A percentile compares a stretch with the other conserved stretches of the same genome.
These are phyloP conservation scores for Bombylius major DNA, from an alignment of 2,888 invertebrate species.

Conservation along the genomic window DNA sequence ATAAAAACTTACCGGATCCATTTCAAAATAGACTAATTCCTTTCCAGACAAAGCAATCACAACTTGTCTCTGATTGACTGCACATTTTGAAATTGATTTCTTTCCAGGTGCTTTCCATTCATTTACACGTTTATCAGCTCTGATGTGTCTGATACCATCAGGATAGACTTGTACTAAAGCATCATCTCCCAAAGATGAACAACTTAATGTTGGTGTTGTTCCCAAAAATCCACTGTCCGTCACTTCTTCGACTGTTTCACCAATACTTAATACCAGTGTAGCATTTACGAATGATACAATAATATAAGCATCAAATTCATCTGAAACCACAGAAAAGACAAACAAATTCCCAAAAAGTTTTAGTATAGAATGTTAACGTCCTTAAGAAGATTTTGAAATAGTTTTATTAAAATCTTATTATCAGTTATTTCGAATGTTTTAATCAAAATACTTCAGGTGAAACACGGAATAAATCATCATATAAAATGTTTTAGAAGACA, in stretches of 20 bases:
- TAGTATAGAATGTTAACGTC: no score
- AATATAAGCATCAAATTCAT: constrained; percentile 98
- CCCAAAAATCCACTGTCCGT: constrained; percentile 98
- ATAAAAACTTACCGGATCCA: constrained; percentile 79
- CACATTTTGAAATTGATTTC: constrained; percentile 93
- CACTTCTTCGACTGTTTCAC: constrained; percentile 99
- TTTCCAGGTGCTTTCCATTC: constrained; percentile 99
- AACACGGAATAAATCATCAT: constrained; percentile 41
- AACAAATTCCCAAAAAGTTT: constrained; percentile 30
- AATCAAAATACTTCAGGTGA: constrained; percentile 48
- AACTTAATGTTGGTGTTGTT: constrained; percentile 96
- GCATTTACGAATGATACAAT: constrained; percentile 98
- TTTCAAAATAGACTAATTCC: constrained; percentile 97
- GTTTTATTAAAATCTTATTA: constrained; percentile 1
- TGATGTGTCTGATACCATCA: constrained; percentile 95
- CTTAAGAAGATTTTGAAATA: no score
- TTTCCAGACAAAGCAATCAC: constrained; percentile 96
- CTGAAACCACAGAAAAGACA: constrained; percentile 58
- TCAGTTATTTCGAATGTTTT: constrained; percentile 27
- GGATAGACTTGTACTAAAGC: constrained; percentile 98
- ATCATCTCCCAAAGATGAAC: constrained; percentile 94
- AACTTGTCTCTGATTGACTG: constrained; percentile 96
- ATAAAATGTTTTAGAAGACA: not conserved
- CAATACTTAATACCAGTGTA: constrained; percentile 95
- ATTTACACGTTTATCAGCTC: constrained; percentile 94